Evolutionary conservation across 1,140 invertebrate genomes (phyloP).

Genomic region (Drosophila eugracilis): DNA sequence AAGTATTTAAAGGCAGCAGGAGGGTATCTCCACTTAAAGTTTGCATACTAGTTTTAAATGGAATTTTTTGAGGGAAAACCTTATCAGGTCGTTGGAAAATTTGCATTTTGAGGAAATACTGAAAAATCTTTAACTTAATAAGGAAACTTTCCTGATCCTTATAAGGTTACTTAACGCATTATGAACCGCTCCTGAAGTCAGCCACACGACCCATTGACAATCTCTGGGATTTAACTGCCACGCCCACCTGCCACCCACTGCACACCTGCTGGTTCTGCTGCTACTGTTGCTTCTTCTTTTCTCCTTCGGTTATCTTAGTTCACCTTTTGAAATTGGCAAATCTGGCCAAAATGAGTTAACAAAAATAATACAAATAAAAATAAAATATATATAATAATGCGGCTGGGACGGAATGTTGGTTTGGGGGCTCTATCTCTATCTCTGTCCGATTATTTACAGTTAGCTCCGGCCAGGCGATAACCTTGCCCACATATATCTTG

Average conservation of each 20-base stretch:
- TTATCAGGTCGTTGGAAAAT: too few relatives aligned
- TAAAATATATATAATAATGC: neutral
- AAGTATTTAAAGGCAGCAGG: too few relatives aligned
- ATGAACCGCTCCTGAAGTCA: slow-evolving; percentile 20
- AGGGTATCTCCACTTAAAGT: too few relatives aligned
- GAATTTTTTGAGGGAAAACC: too few relatives aligned
- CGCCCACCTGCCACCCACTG: neutral
- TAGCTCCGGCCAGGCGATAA: slow-evolving; percentile 65
- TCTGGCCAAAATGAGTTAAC: slow-evolving; percentile 25
- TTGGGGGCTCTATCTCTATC: slow-evolving; percentile 43
- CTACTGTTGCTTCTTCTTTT: too few relatives aligned
- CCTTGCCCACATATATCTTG: slow-evolving; percentile 63
- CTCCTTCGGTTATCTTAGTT: neutral
- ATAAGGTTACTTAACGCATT: too few relatives aligned
- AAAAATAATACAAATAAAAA: neutral
- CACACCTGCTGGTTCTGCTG: slow-evolving; percentile 12
- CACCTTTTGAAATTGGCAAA: slow-evolving; percentile 10
- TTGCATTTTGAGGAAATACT: too few relatives aligned
- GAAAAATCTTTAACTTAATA: too few relatives aligned
- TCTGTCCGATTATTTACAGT: slow-evolving; percentile 65
- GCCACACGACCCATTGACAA: slow-evolving; percentile 29
- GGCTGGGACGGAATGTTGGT: neutral
- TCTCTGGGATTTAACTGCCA: slow-evolving; percentile 7
- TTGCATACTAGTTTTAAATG: too few relatives aligned
- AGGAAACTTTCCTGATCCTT: too few relatives aligned